Evolutionary conservation across 2,888 invertebrate species (phyloP), one percentile per base, ranked within the genome.

Genomic region (Drosophila recens): DNA sequence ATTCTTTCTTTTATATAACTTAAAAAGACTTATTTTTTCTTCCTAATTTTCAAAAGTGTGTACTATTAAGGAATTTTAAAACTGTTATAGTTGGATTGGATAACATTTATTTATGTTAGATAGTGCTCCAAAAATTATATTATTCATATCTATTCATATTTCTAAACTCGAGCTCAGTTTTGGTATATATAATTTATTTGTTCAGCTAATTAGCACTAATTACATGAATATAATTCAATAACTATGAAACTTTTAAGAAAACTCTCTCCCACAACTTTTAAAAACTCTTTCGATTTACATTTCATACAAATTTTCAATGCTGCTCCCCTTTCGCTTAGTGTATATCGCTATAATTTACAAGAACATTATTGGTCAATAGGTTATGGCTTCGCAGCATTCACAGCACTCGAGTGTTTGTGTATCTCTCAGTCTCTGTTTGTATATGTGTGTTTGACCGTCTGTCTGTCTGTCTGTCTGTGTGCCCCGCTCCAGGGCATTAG

Each of bases 351-450:
- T 79, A 74, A 77, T 79, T 75, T 70, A 33, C 49, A 56, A 63
- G 70, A 64, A 52, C 58, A 69, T 69, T 65, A 77, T 75, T 79
- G 76, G 76, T 77, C 79, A 77, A 77, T 77, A 79, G 76, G 76
- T 77, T 75, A 79, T 67, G 49, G 64, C 75, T 38, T 27, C 38
- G 65, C 65, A 43, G 56, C 51, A 66, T 53, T 20, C 43, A 56
- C 54, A 48, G 61, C 36, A 53, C n/a, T 43, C 23, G 11, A 49
- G 17, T 33, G 33, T 40, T 17, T 52, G 9, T 43, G 3, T 52
- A 13, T 40, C 9, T 40, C 9, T 48, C 23, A 20, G 27, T 38
- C 15, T 58, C 11, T 57, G 45, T 49, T 4, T 53, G 33, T 40
- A 23, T 52, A 23, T 52, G 9, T 43, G 20, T 36, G 20, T 36